Percentiles rank a stretch among this genome's conserved stretches.
These are phyloP conservation scores for Malurus elegans DNA, from an alignment of 2,113 vertebrate species.

Conservation along the genomic window DNA sequence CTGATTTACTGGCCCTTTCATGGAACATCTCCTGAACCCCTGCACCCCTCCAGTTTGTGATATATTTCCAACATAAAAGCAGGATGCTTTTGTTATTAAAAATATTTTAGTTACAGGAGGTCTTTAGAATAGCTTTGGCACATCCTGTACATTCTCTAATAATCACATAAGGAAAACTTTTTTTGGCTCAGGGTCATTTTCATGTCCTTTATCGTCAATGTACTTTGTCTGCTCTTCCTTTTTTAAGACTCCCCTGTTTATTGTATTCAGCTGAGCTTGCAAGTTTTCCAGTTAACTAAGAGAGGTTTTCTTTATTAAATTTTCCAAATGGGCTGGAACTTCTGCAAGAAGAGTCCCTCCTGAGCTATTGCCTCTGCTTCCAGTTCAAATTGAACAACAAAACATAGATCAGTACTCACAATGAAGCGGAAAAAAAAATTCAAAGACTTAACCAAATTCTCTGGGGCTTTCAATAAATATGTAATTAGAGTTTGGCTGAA, in stretches of 20 bases:
- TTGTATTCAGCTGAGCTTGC: not conserved
- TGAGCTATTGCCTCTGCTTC: not conserved
- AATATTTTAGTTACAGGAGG: conserved; percentile 54
- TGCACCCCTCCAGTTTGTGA: not conserved
- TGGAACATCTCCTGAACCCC: not conserved
- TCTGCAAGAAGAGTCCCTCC: not conserved
- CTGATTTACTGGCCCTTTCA: not conserved
- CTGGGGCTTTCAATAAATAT: not conserved
- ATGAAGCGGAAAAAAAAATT: not conserved
- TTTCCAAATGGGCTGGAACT: conserved; percentile 32
- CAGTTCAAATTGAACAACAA: not conserved
- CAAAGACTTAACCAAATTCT: not conserved
- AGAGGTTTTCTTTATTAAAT: conserved; percentile 15
- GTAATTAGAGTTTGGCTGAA: not conserved
- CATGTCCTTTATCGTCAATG: not conserved
- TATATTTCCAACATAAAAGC: conserved; percentile 40
- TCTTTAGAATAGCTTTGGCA: conserved; percentile 50
- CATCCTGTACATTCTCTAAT: conserved; percentile 22
- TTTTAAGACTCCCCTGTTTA: not conserved
- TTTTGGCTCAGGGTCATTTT: conserved; percentile 40
- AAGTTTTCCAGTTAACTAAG: not conserved
- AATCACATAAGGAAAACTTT: conserved; percentile 28
- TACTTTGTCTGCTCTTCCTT: not conserved
- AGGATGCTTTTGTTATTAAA: conserved; percentile 50
- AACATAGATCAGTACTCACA: not conserved